phyloP scores from a whole-genome alignment of 92 coral and sea anemone genomes.

The Porites cylindrica region DNA sequence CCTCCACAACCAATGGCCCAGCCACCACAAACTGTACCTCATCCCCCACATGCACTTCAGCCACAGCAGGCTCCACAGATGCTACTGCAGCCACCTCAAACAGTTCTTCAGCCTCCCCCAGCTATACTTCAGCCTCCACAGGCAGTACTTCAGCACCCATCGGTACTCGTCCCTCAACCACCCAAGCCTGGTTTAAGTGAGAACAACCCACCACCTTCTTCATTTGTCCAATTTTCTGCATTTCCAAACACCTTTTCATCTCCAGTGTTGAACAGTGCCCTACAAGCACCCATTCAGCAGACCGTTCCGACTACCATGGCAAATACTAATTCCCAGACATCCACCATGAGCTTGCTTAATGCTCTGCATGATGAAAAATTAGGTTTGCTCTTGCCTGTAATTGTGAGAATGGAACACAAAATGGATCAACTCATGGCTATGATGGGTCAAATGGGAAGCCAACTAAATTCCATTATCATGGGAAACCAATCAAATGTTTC shows the following conservation, averaged over 20 bases:
- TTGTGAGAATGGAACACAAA: slow-evolving; percentile 33
- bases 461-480: slow-evolving; percentile 1
- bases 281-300: slow-evolving; percentile 23
- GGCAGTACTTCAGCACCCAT: background rate
- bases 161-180: background rate
- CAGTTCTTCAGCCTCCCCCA: slow-evolving; percentile 6
- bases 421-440: slow-evolving; percentile 36
- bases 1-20: background rate
- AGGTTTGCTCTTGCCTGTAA: slow-evolving; percentile 24
- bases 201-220: slow-evolving; percentile 12
- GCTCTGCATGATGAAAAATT: slow-evolving; percentile 37
- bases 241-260: slow-evolving; percentile 17
- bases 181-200: slow-evolving; percentile 14
- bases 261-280: slow-evolving; percentile 18
- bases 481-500: slow-evolving; percentile 6
- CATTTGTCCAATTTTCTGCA: slow-evolving; percentile 20
- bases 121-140: background rate
- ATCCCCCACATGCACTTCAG: background rate
- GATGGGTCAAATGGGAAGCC: slow-evolving; percentile 18
- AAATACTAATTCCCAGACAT: background rate
- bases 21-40: background rate
- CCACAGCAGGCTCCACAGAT: slow-evolving; percentile 2
- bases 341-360: slow-evolving; percentile 30
- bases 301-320: background rate
- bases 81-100: background rate